Evolutionary conservation across 1,140 invertebrate species (phyloP), one percentile per base, ranked within the genome.

Genomic region (Formica exsecta): DNA sequence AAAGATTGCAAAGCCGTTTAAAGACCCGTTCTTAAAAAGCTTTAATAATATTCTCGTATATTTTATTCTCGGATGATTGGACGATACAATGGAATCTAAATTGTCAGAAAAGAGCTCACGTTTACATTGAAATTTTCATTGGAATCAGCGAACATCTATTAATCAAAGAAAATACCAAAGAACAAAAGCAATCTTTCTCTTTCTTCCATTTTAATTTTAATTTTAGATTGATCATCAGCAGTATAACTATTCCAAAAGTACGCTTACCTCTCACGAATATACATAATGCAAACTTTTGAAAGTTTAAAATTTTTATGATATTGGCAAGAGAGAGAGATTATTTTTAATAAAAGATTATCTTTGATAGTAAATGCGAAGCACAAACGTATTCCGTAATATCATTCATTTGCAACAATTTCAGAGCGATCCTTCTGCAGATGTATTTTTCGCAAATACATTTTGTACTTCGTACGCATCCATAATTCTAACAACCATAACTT

Each of bases 191-290:
- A 36, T 25, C 4, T 4, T n/a, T 1, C 48, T 16, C 13, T 3
- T 44, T 36, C 41, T 29, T 41, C 36, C 8, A 2, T 61, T 59
- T 48, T 74, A 83, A 74, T 36, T 74, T 61, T 6, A 61, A 81
- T 48, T 51, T 44, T 51, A 51, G 16, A 51, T 51, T 16, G 16
- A 68, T 38, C 16, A 19, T n/a, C 32, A 5, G 68, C 16, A 2
- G 6, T 38, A 70, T 54, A 61, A 83, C 61, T 19, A 44, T 16
- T 41, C 13, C 19, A 6, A 9, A 41, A 48, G 29, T 8, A 32
- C 19, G 4, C 19, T 51, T 6, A 22, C 13, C 9, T 66, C 44
- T 66, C 13, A 25, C 7, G 7, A n/a, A 59, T 29, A 71, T 51
- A 51, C 16, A 51, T 5, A 41, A 61, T 3, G n/a, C 29, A 8